Conservation (phyloP, 2,797 vertebrate genomes). For the Macropus fuliginosus region DNA sequence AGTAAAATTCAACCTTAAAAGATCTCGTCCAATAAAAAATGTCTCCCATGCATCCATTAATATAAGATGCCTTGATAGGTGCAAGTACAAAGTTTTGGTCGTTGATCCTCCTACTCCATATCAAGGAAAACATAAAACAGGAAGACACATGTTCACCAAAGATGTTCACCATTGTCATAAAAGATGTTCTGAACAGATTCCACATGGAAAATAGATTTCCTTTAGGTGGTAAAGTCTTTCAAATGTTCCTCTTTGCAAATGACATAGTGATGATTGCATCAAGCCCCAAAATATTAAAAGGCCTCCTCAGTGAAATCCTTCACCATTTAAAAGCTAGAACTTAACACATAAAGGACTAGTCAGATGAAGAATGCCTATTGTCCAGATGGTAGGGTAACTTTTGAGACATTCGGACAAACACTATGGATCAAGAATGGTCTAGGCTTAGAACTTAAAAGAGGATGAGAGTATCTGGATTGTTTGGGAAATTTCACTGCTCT, state of each 20-base stretch:
- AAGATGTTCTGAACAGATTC: background rate
- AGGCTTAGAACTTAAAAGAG: background rate
- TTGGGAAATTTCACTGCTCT: background rate
- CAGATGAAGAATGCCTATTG: background rate
- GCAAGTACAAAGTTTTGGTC: background rate
- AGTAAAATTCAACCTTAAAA: background rate
- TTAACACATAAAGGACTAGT: background rate
- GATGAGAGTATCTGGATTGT: background rate
- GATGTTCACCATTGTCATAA: background rate
- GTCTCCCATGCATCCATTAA: background rate
- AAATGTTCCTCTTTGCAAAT: background rate
- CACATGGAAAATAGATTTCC: background rate
- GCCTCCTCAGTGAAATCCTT: background rate
- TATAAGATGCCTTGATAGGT: background rate
- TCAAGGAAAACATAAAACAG: background rate
- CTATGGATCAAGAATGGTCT: background rate
- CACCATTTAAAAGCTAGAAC: background rate
- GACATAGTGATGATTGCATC: background rate
- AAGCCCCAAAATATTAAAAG: background rate
- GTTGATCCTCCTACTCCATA: background rate
- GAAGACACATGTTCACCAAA: background rate
- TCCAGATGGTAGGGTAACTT: background rate
- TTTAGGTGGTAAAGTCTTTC: background rate
- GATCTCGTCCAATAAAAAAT: background rate
- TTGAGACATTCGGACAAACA: background rate